These are phyloP conservation scores for Calameuta pallipes DNA, from an alignment of 2,888 invertebrate genomes.

Conservation along the genomic window DNA sequence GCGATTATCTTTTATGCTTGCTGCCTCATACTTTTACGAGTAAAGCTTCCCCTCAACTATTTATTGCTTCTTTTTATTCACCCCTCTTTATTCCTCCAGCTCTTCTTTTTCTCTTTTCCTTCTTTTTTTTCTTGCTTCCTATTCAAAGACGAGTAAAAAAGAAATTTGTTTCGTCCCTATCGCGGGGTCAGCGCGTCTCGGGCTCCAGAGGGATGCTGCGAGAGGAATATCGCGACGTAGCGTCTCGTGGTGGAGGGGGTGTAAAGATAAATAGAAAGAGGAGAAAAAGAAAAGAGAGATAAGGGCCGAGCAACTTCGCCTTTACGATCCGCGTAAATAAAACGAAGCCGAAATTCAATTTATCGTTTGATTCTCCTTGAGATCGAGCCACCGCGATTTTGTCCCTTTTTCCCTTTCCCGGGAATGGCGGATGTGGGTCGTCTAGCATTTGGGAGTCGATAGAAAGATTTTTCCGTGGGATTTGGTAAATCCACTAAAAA, in stretches of 20 bases:
- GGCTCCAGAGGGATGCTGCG: not conserved
- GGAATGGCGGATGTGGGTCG: not conserved
- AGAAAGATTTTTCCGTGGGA: not conserved
- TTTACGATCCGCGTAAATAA: conserved; percentile 11
- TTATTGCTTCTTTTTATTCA: conserved; percentile 4
- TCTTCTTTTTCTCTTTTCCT: not conserved
- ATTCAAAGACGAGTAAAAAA: not conserved
- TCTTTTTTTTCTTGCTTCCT: not conserved
- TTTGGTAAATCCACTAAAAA: not conserved
- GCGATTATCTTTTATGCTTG: conserved; percentile 49
- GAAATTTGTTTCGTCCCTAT: conserved; percentile 21
- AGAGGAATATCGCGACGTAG: not conserved
- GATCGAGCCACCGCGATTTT: not conserved
- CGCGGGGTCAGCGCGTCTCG: not conserved
- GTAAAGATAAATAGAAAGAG: conserved; percentile 12
- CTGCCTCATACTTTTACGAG: conserved; percentile 53
- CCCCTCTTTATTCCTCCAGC: conserved; percentile 13
- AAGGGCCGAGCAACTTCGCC: not conserved
- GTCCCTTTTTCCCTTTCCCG: not conserved
- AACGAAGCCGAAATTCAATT: conserved; percentile 14
- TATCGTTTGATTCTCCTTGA: conserved; percentile 1
- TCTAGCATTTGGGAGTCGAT: not conserved
- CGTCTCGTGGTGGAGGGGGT: conserved; percentile 1
- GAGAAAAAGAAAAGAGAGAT: conserved; percentile 9
- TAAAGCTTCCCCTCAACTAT: conserved; percentile 26